A percentile compares a stretch with the other conserved stretches of the same genome.
phyloP scores from a whole-genome alignment of 2,113 vertebrate species.

The Phycodurus eques region DNA sequence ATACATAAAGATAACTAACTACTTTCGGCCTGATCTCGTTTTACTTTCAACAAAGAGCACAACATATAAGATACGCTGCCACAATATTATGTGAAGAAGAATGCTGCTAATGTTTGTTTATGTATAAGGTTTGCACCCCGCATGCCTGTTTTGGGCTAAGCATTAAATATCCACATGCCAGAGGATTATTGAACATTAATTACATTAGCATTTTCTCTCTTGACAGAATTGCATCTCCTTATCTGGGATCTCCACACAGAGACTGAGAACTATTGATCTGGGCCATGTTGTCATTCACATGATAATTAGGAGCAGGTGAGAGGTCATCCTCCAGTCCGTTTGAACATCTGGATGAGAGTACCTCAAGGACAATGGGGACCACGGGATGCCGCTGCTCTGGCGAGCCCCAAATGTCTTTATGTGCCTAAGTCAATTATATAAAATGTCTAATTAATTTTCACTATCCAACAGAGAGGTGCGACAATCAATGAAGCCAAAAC shows the following conservation, averaged over 20 bases:
- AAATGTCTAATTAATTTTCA: slow-evolving; percentile 73
- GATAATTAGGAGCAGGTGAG: slow-evolving; percentile 90
- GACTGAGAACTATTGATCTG: slow-evolving; percentile 94
- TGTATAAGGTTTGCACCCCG: slow-evolving; percentile 1
- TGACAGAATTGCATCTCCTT: slow-evolving; percentile 82
- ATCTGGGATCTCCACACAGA: slow-evolving; percentile 88
- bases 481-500: slow-evolving; percentile 55
- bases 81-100: too few species aligned
- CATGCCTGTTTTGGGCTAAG: slow-evolving; percentile 44
- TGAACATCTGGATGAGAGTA: slow-evolving; percentile 83
- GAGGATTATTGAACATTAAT: slow-evolving; percentile 70
- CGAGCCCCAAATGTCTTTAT: slow-evolving; percentile 43
- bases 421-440: slow-evolving; percentile 67
- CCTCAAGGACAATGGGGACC: slow-evolving; percentile 77
- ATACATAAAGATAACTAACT: not conserved
- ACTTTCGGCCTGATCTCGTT: not conserved
- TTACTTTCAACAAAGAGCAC: not conserved
- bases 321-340: slow-evolving; percentile 85
- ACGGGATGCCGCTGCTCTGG: slow-evolving; percentile 57
- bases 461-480: slow-evolving; percentile 50
- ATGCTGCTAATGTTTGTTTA: not conserved
- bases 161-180: slow-evolving; percentile 50
- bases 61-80: not conserved
- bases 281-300: slow-evolving; percentile 95
- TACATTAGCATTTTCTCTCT: slow-evolving; percentile 73